A percentile compares a stretch with the other conserved stretches of the same genome.
phyloP scores from a whole-genome alignment of 2,113 vertebrate genomes.

The Chitala chitala region DNA sequence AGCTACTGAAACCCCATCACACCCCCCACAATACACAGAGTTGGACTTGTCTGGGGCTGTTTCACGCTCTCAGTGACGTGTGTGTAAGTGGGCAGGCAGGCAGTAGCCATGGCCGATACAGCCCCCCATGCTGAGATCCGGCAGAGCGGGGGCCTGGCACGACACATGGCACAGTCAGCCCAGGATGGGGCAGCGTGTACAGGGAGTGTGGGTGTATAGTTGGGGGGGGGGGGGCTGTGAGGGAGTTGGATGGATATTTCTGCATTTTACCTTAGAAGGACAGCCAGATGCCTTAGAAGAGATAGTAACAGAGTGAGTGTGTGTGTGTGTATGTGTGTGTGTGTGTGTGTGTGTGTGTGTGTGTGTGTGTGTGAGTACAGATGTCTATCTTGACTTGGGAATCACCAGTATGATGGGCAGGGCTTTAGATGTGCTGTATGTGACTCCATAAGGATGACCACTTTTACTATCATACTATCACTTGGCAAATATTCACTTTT shows the following conservation, averaged over 20 bases:
- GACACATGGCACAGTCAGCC: too few species aligned
- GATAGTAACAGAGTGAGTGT: too few species aligned
- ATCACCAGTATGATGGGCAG: background rate
- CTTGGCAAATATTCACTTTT: background rate
- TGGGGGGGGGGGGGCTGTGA: background rate
- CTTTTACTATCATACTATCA: constrained; percentile 15
- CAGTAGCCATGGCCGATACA: background rate
- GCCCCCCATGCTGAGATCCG: background rate
- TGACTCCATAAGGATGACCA: background rate
- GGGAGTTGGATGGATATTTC: background rate
- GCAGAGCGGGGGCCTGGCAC: too few species aligned
- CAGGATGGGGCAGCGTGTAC: background rate
- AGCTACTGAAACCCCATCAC: background rate
- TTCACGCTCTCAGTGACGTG: background rate
- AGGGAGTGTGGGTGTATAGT: background rate
- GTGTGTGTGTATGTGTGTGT: background rate
- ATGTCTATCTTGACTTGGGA: background rate
- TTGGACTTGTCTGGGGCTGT: background rate
- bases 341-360: background rate
- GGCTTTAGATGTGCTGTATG: constrained; percentile 1
- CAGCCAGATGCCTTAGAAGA: background rate
- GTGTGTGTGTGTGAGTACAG: background rate
- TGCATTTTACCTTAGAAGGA: background rate
- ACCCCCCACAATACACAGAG: background rate
- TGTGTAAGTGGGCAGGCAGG: background rate